Evolutionary conservation across 2,797 vertebrate genomes (phyloP), one percentile per base, ranked within the genome.

Genomic region (Kryptopterus vitreolus): DNA sequence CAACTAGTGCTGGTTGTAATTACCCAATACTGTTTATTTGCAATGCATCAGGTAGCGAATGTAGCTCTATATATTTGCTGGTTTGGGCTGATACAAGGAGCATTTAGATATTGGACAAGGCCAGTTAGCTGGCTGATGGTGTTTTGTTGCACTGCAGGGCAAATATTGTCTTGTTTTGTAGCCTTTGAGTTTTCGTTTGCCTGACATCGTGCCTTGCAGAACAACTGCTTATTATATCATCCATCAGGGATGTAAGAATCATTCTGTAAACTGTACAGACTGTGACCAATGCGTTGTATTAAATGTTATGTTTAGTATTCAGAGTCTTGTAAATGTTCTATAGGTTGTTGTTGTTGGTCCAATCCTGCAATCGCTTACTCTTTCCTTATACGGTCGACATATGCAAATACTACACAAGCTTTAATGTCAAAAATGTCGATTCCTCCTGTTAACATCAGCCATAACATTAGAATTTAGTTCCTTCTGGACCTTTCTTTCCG

Each of bases 181-280:
- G 73, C 31, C 50, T 75, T 16, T 16, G 55, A 74, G 66, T 79
- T 82, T 85, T 76, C 84, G 82, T 83, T 53, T 58, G 83, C 84
- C 82, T 83, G 86, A 89, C 72, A 70, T 89, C 79, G 92, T 94
- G 90, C 92, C 92, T 92, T 90, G 88, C 89, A 90, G 90, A 87
- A 86, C 88, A 88, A 88, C 88, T 90, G 89, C 91, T 87, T 87
- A 85, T 85, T 88, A 87, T 91, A 86, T 90, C 86, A 86, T 84
- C 85, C 81, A 79, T 77, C 76, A 72, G 58, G 86, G 89, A 90
- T 88, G 74, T 81, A 75, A 85, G 83, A 85, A 88, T 86, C 59
- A 78, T 81, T 86, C 80, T 86, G 85, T 85, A 81, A 85, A 83
- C 71, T 86, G 82, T 84, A 81, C 83, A 87, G 85, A 85, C 61